Conservation (phyloP, 2,888 invertebrate species). For the Vanessa cardui region DNA sequence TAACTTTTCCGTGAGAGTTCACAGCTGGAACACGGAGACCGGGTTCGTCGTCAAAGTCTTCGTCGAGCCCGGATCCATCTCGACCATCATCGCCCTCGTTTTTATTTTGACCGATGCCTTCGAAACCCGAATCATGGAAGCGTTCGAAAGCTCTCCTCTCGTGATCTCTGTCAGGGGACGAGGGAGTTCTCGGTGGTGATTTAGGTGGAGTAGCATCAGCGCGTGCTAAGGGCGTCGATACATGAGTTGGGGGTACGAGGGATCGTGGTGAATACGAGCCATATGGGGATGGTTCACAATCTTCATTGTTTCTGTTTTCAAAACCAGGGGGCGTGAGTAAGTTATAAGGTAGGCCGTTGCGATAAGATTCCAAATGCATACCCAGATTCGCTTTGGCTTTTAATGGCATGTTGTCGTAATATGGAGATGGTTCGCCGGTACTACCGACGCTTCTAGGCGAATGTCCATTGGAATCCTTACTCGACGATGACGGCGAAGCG, state of each 20-base stretch:
- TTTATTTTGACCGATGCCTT: slow-evolving; percentile 60
- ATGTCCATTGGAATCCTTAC: slow-evolving; percentile 77
- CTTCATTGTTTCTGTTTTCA: slow-evolving; percentile 63
- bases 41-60: slow-evolving; percentile 82
- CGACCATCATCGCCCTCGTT: slow-evolving; percentile 72
- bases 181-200: slow-evolving; percentile 68
- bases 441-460: slow-evolving; percentile 77
- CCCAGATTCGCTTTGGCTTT: slow-evolving; percentile 76
- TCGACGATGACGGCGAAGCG: slow-evolving; percentile 83
- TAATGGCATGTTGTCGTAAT: slow-evolving; percentile 68
- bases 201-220: slow-evolving; percentile 74
- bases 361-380: slow-evolving; percentile 69
- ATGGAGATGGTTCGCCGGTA: slow-evolving; percentile 66
- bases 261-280: slow-evolving; percentile 67
- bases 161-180: slow-evolving; percentile 63
- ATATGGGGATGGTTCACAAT: slow-evolving; percentile 65
- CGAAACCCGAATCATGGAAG: slow-evolving; percentile 79
- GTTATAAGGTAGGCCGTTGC: slow-evolving; percentile 80
- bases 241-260: slow-evolving; percentile 61
- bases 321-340: slow-evolving; percentile 85
- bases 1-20: slow-evolving; percentile 91
- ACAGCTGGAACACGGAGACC: slow-evolving; percentile 85
- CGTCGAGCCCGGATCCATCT: slow-evolving; percentile 75
- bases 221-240: slow-evolving; percentile 67
- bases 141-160: slow-evolving; percentile 68